Conservation (phyloP, 2,797 vertebrate genomes). For the Australoheros facetus region DNA sequence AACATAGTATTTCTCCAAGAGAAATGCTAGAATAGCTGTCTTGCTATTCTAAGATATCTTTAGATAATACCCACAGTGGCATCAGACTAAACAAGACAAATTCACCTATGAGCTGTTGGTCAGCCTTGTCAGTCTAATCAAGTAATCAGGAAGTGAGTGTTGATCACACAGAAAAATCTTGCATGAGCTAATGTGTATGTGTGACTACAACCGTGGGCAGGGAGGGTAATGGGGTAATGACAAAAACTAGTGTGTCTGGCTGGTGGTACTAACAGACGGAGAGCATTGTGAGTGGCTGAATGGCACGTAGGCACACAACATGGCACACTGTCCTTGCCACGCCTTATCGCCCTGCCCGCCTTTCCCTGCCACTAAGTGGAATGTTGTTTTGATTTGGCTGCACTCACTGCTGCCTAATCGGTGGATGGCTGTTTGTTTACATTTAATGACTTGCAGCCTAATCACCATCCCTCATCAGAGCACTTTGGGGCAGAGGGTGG, state of each 20-base stretch:
- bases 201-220: conserved; percentile 14
- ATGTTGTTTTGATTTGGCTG: conserved; percentile 73
- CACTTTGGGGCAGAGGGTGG: conserved; percentile 26
- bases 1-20: not conserved
- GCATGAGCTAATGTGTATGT: conserved; percentile 23
- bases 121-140: conserved; percentile 26
- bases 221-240: conserved; percentile 41
- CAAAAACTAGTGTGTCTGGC: conserved; percentile 29
- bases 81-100: conserved; percentile 40
- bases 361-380: conserved; percentile 42
- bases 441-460: conserved; percentile 57
- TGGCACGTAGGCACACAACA: conserved; percentile 70
- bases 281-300: conserved; percentile 56
- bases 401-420: conserved; percentile 57
- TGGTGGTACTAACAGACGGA: conserved; percentile 29
- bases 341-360: conserved; percentile 58
- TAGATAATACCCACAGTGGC: not conserved
- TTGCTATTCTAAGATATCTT: not conserved
- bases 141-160: conserved; percentile 45
- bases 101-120: conserved; percentile 14
- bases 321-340: conserved; percentile 57
- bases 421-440: conserved; percentile 57
- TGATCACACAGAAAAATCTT: conserved; percentile 43
- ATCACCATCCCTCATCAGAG: conserved; percentile 69
- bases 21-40: not conserved